These are phyloP conservation scores for Torymus tubicola DNA, from an alignment of 2,888 invertebrate genomes.

Conservation along the genomic window DNA sequence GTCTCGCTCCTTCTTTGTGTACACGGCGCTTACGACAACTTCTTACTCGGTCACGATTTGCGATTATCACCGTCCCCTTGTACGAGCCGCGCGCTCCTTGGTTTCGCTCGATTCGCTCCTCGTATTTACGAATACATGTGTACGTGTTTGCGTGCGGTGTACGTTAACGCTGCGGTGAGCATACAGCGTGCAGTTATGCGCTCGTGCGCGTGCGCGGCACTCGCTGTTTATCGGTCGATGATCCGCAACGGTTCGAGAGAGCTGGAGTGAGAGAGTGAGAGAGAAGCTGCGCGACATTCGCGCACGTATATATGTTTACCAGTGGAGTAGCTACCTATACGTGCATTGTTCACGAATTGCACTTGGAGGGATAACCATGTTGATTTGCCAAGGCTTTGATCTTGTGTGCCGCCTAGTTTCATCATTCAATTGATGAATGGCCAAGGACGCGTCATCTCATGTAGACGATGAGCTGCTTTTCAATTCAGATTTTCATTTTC, in stretches of 20 bases:
- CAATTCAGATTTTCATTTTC: too few species aligned
- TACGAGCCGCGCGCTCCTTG: too few species aligned
- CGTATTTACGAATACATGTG: background rate
- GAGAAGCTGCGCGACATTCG: conserved; percentile 28
- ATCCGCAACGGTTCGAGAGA: conserved; percentile 58
- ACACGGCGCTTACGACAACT: background rate
- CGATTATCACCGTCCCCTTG: conserved; percentile 54
- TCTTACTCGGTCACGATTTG: conserved; percentile 66
- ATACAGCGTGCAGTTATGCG: conserved; percentile 21
- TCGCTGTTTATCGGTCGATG: conserved; percentile 62
- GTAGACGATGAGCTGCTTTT: too few species aligned
- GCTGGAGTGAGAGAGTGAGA: too few species aligned
- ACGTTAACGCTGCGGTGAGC: conserved; percentile 5
- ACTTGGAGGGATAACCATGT: too few species aligned
- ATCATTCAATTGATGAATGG: too few species aligned
- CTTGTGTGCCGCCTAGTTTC: too few species aligned
- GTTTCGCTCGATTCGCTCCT: too few species aligned
- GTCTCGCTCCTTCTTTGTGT: conserved; percentile 51
- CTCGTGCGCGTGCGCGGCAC: background rate
- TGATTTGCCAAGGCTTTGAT: too few species aligned
- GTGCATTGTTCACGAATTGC: background rate
- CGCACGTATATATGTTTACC: background rate
- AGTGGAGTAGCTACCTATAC: background rate
- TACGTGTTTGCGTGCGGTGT: conserved; percentile 2
- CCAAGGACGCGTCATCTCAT: too few species aligned